Percentiles rank a stretch among this genome's conserved stretches.
phyloP scores from a whole-genome alignment of 2,888 invertebrate species.

The Acrocyrtus sp. region DNA sequence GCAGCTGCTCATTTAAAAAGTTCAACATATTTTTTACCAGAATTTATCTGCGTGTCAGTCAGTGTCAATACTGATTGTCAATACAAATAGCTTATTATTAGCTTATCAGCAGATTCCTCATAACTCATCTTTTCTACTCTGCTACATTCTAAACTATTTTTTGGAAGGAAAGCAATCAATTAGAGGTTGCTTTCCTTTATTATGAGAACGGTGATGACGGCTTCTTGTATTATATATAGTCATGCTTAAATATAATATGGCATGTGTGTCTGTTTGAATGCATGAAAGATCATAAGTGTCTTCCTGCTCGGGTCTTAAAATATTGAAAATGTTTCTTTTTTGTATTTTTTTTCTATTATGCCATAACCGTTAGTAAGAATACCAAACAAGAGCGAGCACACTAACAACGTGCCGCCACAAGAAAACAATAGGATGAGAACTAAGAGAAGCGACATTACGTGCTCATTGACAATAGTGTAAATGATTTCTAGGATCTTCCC shows the following conservation, averaged over 20 bases:
- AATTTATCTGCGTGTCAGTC: too few species aligned
- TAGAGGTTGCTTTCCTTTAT: neutral
- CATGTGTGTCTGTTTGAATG: too few species aligned
- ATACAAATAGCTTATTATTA: constrained; percentile 9
- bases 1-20: too few species aligned
- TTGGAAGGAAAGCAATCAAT: constrained; percentile 7
- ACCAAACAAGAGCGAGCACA: neutral
- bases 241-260: too few species aligned
- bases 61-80: neutral
- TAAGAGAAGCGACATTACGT: constrained; percentile 23
- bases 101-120: constrained; percentile 8
- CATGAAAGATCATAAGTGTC: too few species aligned
- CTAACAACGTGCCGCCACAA: constrained; percentile 1
- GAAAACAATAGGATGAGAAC: constrained; percentile 28
- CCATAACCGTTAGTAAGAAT: too few species aligned
- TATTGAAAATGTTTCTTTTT: too few species aligned
- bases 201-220: too few species aligned
- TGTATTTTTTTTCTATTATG: too few species aligned
- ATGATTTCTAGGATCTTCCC: constrained; percentile 21
- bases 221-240: too few species aligned
- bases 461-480: constrained; percentile 26
- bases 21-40: too few species aligned
- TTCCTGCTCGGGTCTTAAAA: too few species aligned
- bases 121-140: constrained; percentile 11
- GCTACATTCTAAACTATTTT: neutral